These are phyloP conservation scores for Andrena bucephala DNA, from an alignment of 2,888 invertebrate genomes.

Conservation along the genomic window DNA sequence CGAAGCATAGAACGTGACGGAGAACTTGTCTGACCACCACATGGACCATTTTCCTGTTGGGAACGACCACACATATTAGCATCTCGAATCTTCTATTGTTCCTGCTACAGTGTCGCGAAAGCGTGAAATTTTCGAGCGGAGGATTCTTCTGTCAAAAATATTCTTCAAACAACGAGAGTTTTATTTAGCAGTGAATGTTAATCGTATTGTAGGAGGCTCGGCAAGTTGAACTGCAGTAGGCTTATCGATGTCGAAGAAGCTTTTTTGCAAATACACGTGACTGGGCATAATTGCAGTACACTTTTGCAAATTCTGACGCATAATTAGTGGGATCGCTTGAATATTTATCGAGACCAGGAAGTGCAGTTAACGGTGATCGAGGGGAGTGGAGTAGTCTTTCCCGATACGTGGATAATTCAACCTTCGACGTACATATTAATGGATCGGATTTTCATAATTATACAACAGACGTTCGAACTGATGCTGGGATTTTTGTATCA, in stretches of 20 bases:
- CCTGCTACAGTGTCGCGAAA: neutral
- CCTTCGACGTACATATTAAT: neutral
- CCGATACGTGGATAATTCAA: neutral
- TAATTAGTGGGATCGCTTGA: neutral
- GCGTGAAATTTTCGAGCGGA: neutral
- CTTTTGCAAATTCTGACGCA: neutral
- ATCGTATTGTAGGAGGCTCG: neutral
- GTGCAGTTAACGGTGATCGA: neutral
- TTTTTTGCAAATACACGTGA: neutral
- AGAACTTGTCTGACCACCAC: neutral
- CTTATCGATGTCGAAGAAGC: neutral
- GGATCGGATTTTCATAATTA: conserved; percentile 29
- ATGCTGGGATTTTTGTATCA: neutral
- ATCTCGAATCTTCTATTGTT: neutral
- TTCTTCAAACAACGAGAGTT: neutral
- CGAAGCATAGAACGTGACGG: conserved; percentile 9
- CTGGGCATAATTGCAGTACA: neutral
- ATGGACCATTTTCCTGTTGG: conserved; percentile 30
- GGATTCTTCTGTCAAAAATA: neutral
- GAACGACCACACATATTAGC: neutral
- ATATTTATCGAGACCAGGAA: conserved; percentile 26
- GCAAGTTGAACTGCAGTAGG: neutral
- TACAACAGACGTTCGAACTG: conserved; percentile 1
- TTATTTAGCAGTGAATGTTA: neutral
- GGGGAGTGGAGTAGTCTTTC: neutral